Evolutionary conservation across 2,888 invertebrate genomes (phyloP).

Genomic region (Colostygia pectinataria): DNA sequence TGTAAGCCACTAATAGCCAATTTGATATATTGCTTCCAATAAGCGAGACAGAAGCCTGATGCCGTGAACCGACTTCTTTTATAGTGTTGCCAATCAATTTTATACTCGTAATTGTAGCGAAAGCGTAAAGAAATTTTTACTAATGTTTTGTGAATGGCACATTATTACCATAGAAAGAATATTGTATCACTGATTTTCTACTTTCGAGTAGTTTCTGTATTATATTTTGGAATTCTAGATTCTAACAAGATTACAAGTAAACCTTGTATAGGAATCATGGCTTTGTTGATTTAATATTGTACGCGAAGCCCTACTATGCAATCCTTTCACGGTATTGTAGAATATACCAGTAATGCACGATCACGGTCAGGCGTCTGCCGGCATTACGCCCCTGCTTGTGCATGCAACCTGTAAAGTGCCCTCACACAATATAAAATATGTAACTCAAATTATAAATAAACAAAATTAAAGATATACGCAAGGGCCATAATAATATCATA

Average conservation of each 20-base stretch:
- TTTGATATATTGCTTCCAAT: conserved; percentile 53
- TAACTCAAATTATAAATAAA: neutral
- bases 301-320: conserved; percentile 58
- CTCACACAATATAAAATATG: conserved; percentile 20
- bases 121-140: conserved; percentile 56
- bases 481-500: too few relatives aligned
- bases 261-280: conserved; percentile 45
- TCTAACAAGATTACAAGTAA: conserved; percentile 31
- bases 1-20: conserved; percentile 46
- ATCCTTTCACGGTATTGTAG: conserved; percentile 66
- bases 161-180: conserved; percentile 21
- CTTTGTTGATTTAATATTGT: conserved; percentile 57
- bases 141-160: conserved; percentile 42
- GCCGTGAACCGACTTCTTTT: conserved; percentile 51
- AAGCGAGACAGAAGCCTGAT: conserved; percentile 46
- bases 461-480: too few relatives aligned
- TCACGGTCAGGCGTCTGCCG: conserved; percentile 54
- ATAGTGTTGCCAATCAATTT: conserved; percentile 58
- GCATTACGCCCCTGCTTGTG: conserved; percentile 40
- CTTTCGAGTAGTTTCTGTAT: conserved; percentile 5
- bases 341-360: conserved; percentile 50
- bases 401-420: conserved; percentile 60
- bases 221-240: neutral
- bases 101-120: conserved; percentile 53
- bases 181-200: conserved; percentile 9